Conservation (phyloP, 2,113 vertebrate species). For the Pseudopodoces humilis region DNA sequence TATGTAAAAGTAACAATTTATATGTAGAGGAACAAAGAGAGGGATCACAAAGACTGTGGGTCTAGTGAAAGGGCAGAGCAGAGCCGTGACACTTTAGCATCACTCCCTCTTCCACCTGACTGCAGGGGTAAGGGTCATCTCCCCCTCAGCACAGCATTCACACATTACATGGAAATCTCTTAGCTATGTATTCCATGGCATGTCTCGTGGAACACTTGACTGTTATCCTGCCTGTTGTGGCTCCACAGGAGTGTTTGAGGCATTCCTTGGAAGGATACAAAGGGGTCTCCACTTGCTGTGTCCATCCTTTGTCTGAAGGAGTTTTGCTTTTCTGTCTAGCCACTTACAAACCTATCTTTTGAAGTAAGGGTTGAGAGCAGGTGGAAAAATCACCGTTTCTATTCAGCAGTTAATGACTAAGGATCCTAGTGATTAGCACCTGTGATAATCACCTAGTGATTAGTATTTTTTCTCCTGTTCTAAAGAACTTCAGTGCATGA, state of each 20-base stretch:
- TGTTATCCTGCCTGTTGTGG: not conserved
- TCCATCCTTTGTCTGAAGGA: not conserved
- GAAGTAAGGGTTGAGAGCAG: not conserved
- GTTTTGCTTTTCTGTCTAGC: not conserved
- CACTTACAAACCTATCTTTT: not conserved
- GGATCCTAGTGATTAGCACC: not conserved
- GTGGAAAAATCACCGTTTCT: not conserved
- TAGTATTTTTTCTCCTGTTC: not conserved
- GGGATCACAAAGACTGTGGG: not conserved
- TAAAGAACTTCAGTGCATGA: not conserved
- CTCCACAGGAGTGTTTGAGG: not conserved
- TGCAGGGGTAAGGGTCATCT: not conserved
- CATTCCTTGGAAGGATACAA: not conserved
- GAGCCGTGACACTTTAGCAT: not conserved
- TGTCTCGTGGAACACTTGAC: not conserved
- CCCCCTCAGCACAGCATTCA: not conserved
- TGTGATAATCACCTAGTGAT: not conserved
- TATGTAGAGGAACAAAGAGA: not conserved
- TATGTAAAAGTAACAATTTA: not conserved
- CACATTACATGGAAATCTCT: not conserved
- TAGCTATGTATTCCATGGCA: not conserved
- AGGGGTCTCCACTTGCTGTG: not conserved
- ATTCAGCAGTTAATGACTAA: not conserved
- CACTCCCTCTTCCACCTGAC: not conserved
- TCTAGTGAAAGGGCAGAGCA: not conserved